Evolutionary conservation across 2,888 invertebrate genomes (phyloP).

Genomic region (Platycheirus albimanus): DNA sequence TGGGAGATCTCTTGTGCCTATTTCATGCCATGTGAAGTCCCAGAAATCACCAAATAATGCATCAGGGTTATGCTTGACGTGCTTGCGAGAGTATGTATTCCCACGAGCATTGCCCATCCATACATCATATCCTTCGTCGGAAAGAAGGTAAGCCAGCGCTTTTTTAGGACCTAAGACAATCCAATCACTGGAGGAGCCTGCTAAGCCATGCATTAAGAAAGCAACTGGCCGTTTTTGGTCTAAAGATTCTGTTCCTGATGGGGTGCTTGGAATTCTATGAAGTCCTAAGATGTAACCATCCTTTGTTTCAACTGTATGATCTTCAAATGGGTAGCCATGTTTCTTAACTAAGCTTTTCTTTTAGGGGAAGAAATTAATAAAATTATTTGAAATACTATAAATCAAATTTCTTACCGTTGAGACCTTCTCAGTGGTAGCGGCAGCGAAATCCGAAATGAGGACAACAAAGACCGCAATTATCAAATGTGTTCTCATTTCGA

Average conservation of each 20-base stretch:
- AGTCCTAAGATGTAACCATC: constrained; percentile 79
- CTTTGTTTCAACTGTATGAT: constrained; percentile 84
- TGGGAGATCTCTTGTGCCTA: constrained; percentile 86
- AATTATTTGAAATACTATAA: no score
- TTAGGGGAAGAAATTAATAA: no score
- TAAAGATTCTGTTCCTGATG: no score
- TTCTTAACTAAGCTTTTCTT: constrained; percentile 53
- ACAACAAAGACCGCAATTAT: no score
- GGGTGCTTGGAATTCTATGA: constrained; percentile 76
- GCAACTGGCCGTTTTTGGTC: neutral
- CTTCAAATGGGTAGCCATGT: constrained; percentile 80
- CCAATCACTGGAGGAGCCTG: neutral
- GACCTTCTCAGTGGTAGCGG: no score
- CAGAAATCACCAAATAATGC: constrained; percentile 76
- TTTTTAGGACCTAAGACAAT: neutral
- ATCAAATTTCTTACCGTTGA: no score
- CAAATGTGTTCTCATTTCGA: no score
- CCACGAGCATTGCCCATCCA: constrained; percentile 79
- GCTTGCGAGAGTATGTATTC: constrained; percentile 78
- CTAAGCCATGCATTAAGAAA: neutral
- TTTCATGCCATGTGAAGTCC: constrained; percentile 92
- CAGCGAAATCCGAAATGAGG: no score
- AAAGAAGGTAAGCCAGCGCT: neutral
- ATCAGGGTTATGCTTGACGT: constrained; percentile 77
- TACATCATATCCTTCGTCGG: neutral